phyloP scores from a whole-genome alignment of 1,140 invertebrate genomes.

The Zelostemma sp. region DNA sequence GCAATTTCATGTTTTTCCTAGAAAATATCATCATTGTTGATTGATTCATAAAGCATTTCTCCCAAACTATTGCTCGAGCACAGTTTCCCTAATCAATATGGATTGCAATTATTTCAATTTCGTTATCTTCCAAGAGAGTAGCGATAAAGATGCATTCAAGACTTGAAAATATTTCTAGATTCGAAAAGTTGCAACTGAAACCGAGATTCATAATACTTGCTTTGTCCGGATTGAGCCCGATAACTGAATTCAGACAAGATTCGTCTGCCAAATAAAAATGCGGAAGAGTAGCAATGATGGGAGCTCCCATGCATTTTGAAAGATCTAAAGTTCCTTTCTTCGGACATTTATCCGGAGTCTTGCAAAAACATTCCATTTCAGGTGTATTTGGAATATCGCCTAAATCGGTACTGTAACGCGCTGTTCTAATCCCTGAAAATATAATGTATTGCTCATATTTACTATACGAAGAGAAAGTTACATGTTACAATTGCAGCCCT shows the following conservation, averaged over 20 bases:
- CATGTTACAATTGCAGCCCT: too few species aligned
- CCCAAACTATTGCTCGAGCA: neutral
- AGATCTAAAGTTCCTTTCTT: slow-evolving; percentile 81
- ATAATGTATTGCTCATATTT: too few species aligned
- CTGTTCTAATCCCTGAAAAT: too few species aligned
- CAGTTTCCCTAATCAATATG: slow-evolving; percentile 1
- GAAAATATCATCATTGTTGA: slow-evolving; percentile 1
- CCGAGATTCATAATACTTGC: too few species aligned
- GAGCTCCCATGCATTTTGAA: slow-evolving; percentile 74
- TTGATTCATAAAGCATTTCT: too few species aligned
- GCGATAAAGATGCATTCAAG: too few species aligned
- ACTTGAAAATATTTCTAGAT: too few species aligned
- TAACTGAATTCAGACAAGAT: slow-evolving; percentile 75
- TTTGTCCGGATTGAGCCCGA: slow-evolving; percentile 79
- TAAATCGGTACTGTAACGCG: slow-evolving; percentile 77
- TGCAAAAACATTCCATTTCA: slow-evolving; percentile 81
- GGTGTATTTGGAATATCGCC: slow-evolving; percentile 79
- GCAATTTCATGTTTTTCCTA: slow-evolving; percentile 78
- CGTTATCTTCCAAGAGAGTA: too few species aligned
- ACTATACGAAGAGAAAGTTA: too few species aligned
- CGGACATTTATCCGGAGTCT: slow-evolving; percentile 75
- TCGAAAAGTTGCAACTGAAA: too few species aligned
- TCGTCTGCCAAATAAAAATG: slow-evolving; percentile 77
- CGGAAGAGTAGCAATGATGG: slow-evolving; percentile 81
- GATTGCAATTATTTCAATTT: too few species aligned